These are phyloP conservation scores for Theocolax elegans DNA, from an alignment of 1,140 invertebrate species.

Conservation along the genomic window DNA sequence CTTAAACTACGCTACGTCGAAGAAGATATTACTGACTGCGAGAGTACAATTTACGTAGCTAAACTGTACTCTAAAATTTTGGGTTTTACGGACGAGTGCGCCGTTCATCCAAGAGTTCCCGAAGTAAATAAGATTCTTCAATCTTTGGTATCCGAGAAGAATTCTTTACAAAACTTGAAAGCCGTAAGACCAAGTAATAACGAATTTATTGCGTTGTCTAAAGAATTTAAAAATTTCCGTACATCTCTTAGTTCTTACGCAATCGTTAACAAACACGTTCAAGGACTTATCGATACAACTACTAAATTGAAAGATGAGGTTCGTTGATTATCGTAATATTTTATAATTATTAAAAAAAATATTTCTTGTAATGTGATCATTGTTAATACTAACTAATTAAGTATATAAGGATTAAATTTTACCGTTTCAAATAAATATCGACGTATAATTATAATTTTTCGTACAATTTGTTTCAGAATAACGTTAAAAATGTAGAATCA, in stretches of 20 bases:
- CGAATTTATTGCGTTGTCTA: constrained; percentile 66
- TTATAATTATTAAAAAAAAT: neutral
- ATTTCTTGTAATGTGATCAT: too few species aligned
- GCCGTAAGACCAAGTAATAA: constrained; percentile 71
- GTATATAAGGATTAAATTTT: too few species aligned
- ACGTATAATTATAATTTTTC: neutral
- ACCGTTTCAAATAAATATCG: neutral
- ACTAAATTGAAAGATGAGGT: constrained; percentile 24
- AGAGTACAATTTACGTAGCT: constrained; percentile 50
- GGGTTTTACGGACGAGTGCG: constrained; percentile 28
- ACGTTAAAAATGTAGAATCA: constrained; percentile 16
- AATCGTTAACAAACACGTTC: constrained; percentile 44
- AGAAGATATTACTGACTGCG: constrained; percentile 70
- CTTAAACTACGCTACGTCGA: constrained; percentile 75
- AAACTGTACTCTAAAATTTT: constrained; percentile 49
- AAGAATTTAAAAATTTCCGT: constrained; percentile 53
- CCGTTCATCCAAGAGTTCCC: constrained; percentile 44
- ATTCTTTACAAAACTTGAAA: constrained; percentile 51
- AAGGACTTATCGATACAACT: constrained; percentile 22
- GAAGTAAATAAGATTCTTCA: constrained; percentile 47
- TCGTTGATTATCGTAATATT: neutral
- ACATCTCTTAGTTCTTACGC: constrained; percentile 48
- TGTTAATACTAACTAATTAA: too few species aligned
- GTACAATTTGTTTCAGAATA: constrained; percentile 1
- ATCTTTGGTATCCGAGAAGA: constrained; percentile 43